Base-by-base conservation (phyloP, 2,113 vertebrate genomes). In the Sitta europaea region DNA sequence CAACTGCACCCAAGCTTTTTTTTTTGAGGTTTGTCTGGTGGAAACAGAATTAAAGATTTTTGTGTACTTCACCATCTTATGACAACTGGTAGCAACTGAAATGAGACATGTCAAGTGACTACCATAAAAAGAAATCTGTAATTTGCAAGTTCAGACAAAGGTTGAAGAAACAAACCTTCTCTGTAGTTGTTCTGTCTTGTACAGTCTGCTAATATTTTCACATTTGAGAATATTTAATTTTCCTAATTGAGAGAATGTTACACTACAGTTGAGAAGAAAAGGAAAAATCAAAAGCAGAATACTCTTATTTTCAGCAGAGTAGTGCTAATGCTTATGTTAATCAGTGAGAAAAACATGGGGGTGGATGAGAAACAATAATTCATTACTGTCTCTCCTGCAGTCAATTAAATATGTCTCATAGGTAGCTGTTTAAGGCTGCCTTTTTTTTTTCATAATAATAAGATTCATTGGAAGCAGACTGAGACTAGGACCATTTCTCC, bases 121-220 rank as follows among this genome's bases (percentile, higher is more conserved):
- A 87, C 77, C 84, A 72, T 90, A 95, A 85, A 94, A 82, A 92
- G 61, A 92, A 95, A 85, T 91, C 65, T 57, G 40, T 95, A 81
- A 61, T 95, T 95, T 96, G 53, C 48, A 95, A 89, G 92, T 96
- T 96, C 87, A 90, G 83, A 29, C 81, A 75, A 86, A 95, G 55
- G 77, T 96, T 94, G 92, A 67, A 92, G 67, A 90, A 63, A 76
- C 35, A 88, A 48, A n/a, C 47, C 43, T 67, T 57, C 68, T 76
- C 51, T 87, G 13, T 85, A 73, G 78, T 87, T 71, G 50, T 83
- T 45, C 51, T 48, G 58, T 76, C 59, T 83, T 68, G 31, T 45
- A 51, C 58, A 86, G 20, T 80, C 82, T 67, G 61, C 53, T 88
- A 86, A 81, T 87, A 94, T 90, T 94, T 53, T 88, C 76, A 63